phyloP scores from a whole-genome alignment of 2,113 vertebrate species.

The Eupsittula cactorum region DNA sequence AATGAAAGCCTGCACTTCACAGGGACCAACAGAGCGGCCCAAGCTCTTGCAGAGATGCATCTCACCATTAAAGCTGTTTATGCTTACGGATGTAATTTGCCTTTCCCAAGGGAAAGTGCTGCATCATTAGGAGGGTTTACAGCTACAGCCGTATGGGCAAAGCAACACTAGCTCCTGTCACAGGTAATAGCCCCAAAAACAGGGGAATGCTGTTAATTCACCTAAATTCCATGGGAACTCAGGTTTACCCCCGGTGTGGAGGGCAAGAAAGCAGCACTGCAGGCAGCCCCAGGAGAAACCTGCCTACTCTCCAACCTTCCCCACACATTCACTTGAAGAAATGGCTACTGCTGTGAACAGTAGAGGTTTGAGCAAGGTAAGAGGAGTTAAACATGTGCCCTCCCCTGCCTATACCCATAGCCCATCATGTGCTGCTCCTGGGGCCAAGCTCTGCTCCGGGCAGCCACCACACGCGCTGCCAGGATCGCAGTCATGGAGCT shows the following conservation, averaged over 20 bases:
- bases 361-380: background rate
- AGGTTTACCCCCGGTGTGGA: background rate
- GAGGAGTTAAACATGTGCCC: accelerated
- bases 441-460: accelerated
- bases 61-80: background rate
- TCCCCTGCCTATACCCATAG: background rate
- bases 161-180: background rate
- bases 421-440: accelerated
- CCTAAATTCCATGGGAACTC: background rate
- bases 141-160: background rate
- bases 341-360: accelerated
- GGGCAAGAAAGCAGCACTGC: background rate
- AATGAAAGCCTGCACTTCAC: background rate
- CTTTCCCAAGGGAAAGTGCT: background rate
- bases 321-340: background rate
- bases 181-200: background rate
- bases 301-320: background rate
- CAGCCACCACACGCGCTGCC: accelerated
- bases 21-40: accelerated
- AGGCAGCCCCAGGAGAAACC: background rate
- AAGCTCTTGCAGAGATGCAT: background rate
- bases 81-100: accelerated
- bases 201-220: background rate
- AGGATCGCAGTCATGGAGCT: accelerated
- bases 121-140: background rate